Base-by-base conservation (phyloP, 1,140 invertebrate genomes). In the Aphidius gifuensis region DNA sequence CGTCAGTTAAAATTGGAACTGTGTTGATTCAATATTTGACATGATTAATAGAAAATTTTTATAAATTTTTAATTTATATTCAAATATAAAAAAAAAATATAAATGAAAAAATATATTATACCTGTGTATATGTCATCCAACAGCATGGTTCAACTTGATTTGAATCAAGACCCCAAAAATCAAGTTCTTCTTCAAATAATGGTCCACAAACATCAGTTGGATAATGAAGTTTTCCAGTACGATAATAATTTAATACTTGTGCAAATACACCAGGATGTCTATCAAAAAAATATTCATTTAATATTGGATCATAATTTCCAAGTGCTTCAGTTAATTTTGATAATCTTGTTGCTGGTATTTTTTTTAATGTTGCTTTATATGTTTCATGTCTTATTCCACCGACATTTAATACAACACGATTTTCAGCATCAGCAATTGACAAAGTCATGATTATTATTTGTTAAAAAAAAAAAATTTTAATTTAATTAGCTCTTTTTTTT, bases 51-150 rank as follows among this genome's bases (percentile, higher is more conserved):
- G 16, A 16, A 16, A 16, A 16, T 0, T 0, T 16, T 16, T 16
- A 16, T 16, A 16, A 16, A 16, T 16, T 16, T 16, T 16, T 16
- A 16, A 16, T 16, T 16, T 16, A 16, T 16, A 16, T 16, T 16
- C 16, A 16, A 16, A 51, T 32, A 23, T 5, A 16, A 16, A 16
- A 16, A 16, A 8, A 53, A 53, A 9, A 8, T 9, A 7, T 23
- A 21, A 6, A 55, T 11, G 5, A 6, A 5, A 55, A 55, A 43
- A 38, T 66, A 16, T 16, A 16, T 16, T 16, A 64, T 79, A 96
- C 94, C 88, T 94, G 92, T 8, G 95, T 98, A 78, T 99, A 99
- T 3, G 97, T 99, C 96, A 98, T 98, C 97, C 97, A 99, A 82
- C 97, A 99, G 80, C 97, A 99, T 0, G 96, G 96, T 79, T 99